Base-by-base conservation (phyloP, 2,888 invertebrate genomes). In the Brachylomia viminalis region DNA sequence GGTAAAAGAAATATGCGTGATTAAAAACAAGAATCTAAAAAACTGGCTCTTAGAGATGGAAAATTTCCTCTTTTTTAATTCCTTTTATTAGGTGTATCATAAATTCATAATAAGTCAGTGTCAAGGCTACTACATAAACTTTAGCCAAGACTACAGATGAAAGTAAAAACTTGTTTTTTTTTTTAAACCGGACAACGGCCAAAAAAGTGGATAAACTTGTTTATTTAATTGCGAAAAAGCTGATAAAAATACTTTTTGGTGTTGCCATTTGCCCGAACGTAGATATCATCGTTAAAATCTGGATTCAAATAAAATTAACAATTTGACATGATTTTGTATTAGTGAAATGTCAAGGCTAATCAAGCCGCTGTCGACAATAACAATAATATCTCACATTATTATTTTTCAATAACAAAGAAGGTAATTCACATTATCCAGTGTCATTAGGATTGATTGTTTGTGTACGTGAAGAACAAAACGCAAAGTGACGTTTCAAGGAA, bases 311-410 rank as follows among this genome's bases (percentile, higher is more conserved):
- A 67, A 72, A 84, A 82, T 75, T 84, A 69, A 52, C 20, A 30
- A 68, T 54, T 85, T 8, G 10, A 42, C 49, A 65, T 65, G 1
- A 73, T 64, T 27, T 67, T 49, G 6, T 78, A 47, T 62, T 45
- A 56, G 23, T 23, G n/a, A 83, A 86, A 85, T 80, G 84, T 80
- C 83, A 86, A 80, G 83, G 86, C 17, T 20, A 62, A 30, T 45
- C 20, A 64, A 56, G 13, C 13, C 13, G 58, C 15, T 82, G 59
- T 59, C 59, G 20, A 66, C 52, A 59, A 15, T 70, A 81, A 82
- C 62, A 78, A 72, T 67, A 61, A 68, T 38, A 64, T 66, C 47
- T 58, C 56, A 54, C 27, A 69, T 77, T 47, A 65, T 80, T 27
- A 72, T 81, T 68, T 74, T 72, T 61, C 56, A 65, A 83, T 70